Conservation (phyloP, 2,797 vertebrate species). For the Liparis tanakae region DNA sequence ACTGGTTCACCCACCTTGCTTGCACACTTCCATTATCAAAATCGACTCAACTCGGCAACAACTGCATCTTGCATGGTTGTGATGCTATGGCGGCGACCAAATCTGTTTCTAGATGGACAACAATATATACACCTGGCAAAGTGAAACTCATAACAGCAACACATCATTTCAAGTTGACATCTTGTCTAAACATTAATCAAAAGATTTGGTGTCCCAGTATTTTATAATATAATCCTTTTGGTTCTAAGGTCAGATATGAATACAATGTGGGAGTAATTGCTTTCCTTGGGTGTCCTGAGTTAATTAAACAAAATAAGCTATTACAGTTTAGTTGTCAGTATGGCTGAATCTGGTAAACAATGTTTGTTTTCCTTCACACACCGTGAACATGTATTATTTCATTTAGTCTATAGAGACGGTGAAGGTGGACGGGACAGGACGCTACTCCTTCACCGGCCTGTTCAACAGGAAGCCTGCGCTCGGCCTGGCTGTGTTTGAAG, state of each 20-base stretch:
- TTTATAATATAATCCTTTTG: not conserved
- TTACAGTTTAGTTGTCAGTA: not conserved
- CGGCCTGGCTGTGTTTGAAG: conserved; percentile 84
- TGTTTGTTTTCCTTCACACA: not conserved
- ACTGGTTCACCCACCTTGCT: not conserved
- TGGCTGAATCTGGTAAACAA: not conserved
- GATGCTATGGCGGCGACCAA: too few species aligned
- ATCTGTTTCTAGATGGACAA: too few species aligned
- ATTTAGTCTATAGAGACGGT: conserved; percentile 89
- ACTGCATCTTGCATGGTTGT: too few species aligned
- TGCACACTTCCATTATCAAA: too few species aligned
- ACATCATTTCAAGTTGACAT: too few species aligned
- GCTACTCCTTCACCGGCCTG: conserved; percentile 79
- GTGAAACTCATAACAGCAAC: too few species aligned
- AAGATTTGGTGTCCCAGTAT: not conserved
- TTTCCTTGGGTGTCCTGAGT: not conserved
- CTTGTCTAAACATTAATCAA: too few species aligned
- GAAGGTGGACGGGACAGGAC: conserved; percentile 83
- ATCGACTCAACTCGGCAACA: too few species aligned
- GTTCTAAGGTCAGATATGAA: not conserved
- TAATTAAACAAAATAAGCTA: not conserved
- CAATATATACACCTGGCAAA: too few species aligned
- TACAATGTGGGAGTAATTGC: not conserved
- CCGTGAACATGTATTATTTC: not conserved
- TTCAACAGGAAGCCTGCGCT: conserved; percentile 71